Conservation (phyloP, 2,113 vertebrate genomes). For the Macaca mulatta region DNA sequence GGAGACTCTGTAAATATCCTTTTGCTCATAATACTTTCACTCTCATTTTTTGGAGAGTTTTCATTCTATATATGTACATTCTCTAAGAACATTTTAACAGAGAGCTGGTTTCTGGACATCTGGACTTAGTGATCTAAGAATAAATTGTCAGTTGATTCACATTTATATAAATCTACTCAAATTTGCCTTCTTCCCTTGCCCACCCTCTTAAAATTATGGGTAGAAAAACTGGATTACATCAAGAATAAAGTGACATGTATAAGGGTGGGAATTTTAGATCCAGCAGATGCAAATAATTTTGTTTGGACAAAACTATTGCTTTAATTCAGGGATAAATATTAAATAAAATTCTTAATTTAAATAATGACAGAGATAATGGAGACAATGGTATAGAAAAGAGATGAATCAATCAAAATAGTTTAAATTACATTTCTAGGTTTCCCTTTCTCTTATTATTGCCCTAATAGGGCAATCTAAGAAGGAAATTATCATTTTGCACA, state of each 20-base stretch:
- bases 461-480: background rate
- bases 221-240: background rate
- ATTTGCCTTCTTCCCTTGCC: background rate
- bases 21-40: background rate
- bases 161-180: background rate
- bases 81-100: background rate
- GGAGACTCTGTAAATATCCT: background rate
- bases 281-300: background rate
- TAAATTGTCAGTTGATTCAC: background rate
- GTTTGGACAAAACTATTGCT: background rate
- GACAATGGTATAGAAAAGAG: background rate
- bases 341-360: slow-evolving; percentile 25
- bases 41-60: background rate
- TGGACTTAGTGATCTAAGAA: background rate
- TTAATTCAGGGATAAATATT: background rate
- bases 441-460: background rate
- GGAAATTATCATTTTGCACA: background rate
- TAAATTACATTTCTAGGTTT: background rate
- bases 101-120: background rate
- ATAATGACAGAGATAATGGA: background rate
- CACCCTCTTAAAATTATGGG: background rate
- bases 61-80: background rate
- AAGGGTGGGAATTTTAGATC: background rate
- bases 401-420: background rate
- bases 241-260: background rate